A percentile compares a stretch with the other conserved stretches of the same genome.
phyloP scores from a whole-genome alignment of 2,113 vertebrate species.

The Morone saxatilis region DNA sequence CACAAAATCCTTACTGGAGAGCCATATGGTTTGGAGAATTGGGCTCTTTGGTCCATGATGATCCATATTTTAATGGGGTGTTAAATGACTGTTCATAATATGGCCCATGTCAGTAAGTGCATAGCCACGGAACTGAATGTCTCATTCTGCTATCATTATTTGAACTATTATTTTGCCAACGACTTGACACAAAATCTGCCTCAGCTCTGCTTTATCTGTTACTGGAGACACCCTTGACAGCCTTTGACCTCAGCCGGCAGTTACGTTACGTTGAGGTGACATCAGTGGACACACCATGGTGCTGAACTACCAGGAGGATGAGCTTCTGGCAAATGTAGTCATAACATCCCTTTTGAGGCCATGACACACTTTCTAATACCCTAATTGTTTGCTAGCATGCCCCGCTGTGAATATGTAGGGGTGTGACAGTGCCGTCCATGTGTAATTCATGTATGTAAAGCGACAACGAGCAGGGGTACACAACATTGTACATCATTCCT shows the following conservation, averaged over 20 bases:
- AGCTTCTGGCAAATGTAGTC: slow-evolving; percentile 57
- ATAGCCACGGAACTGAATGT: slow-evolving; percentile 42
- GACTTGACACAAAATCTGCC: slow-evolving; percentile 70
- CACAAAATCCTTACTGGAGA: slow-evolving; percentile 38
- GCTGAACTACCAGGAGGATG: slow-evolving; percentile 55
- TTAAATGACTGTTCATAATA: slow-evolving; percentile 12
- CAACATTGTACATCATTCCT: slow-evolving; percentile 86
- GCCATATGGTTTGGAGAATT: slow-evolving; percentile 18
- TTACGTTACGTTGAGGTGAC: slow-evolving; percentile 24
- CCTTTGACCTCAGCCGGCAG: slow-evolving; percentile 40
- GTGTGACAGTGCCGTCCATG: slow-evolving; percentile 38
- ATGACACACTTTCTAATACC: slow-evolving; percentile 38
- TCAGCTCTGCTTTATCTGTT: slow-evolving; percentile 61
- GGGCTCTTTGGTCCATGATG: slow-evolving; percentile 2
- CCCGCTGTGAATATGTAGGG: slow-evolving; percentile 34
- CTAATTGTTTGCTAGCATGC: slow-evolving; percentile 8
- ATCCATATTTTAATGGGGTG: not conserved
- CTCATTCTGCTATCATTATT: slow-evolving; percentile 41
- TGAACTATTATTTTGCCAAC: slow-evolving; percentile 32
- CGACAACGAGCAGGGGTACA: slow-evolving; percentile 57
- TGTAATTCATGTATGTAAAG: slow-evolving; percentile 51
- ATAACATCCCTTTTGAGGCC: slow-evolving; percentile 45
- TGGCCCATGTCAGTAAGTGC: slow-evolving; percentile 18
- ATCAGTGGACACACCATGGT: slow-evolving; percentile 51
- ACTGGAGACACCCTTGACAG: slow-evolving; percentile 49